Percentiles rank a stretch among this genome's conserved stretches.
phyloP scores from a whole-genome alignment of 2,888 invertebrate species.

The Hirtodrosophila histrioides region DNA sequence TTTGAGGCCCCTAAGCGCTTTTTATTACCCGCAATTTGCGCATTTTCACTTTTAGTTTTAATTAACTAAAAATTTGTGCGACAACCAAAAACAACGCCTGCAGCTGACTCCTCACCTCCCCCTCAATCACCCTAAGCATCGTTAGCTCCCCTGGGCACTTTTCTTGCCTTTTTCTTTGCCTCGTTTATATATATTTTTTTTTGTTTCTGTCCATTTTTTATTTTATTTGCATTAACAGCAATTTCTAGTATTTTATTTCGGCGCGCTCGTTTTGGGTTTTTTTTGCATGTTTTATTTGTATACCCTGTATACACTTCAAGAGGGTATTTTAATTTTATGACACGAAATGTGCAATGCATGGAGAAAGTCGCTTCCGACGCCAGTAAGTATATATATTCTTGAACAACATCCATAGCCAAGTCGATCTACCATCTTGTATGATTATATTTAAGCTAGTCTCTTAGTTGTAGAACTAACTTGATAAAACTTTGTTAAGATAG shows the following conservation, averaged over 20 bases:
- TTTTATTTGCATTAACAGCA: conserved; percentile 56
- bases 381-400: too few relatives aligned
- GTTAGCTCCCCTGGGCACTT: conserved; percentile 18
- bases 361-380: too few relatives aligned
- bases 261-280: conserved; percentile 49
- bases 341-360: too few relatives aligned
- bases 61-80: conserved; percentile 70
- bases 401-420: too few relatives aligned
- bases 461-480: too few relatives aligned
- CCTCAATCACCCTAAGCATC: too few relatives aligned
- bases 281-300: conserved; percentile 21
- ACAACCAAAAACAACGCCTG: conserved; percentile 12
- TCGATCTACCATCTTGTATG: too few relatives aligned
- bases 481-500: too few relatives aligned
- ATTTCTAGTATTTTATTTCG: conserved; percentile 57
- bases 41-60: conserved; percentile 78
- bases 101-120: background rate
- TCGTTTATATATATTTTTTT: background rate
- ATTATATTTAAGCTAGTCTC: too few relatives aligned
- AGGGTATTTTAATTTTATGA: too few relatives aligned
- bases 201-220: conserved; percentile 8
- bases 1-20: conserved; percentile 55
- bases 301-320: too few relatives aligned
- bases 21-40: conserved; percentile 75
- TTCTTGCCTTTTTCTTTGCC: conserved; percentile 36